Conservation (phyloP, 1,140 invertebrate genomes). For the Bombyx mandarina region DNA sequence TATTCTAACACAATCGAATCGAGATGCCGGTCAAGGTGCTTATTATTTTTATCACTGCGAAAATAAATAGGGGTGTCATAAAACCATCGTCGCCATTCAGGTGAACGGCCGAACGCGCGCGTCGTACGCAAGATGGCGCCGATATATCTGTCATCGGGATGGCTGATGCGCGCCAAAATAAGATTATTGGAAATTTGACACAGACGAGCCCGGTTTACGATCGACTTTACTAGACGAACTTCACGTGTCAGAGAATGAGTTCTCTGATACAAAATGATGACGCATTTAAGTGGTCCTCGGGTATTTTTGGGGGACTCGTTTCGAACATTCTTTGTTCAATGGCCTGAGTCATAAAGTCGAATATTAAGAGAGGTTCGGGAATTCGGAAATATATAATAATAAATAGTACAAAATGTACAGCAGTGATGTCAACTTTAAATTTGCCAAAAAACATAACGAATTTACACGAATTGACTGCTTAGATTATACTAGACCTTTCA, state of each 20-base stretch:
- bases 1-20: slow-evolving; percentile 11
- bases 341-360: no score
- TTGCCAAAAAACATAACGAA: no score
- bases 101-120: slow-evolving; percentile 58
- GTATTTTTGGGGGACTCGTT: slow-evolving; percentile 31
- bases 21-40: slow-evolving; percentile 39
- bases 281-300: slow-evolving; percentile 36
- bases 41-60: slow-evolving; percentile 57
- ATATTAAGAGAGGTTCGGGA: no score
- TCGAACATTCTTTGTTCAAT: no score
- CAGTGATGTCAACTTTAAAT: no score
- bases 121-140: slow-evolving; percentile 56
- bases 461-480: no score
- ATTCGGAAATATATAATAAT: no score
- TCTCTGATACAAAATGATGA: no score
- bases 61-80: slow-evolving; percentile 52
- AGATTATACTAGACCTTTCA: no score
- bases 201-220: slow-evolving; percentile 48
- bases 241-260: no score
- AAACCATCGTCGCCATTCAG: slow-evolving; percentile 58
- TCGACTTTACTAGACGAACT: slow-evolving; percentile 26
- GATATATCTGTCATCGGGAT: slow-evolving; percentile 62
- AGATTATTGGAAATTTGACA: slow-evolving; percentile 69
- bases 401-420: no score
- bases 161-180: slow-evolving; percentile 69